Evolutionary conservation across 2,888 invertebrate species (phyloP), one percentile per base, ranked within the genome.

Genomic region (Azorinus chamasolen): DNA sequence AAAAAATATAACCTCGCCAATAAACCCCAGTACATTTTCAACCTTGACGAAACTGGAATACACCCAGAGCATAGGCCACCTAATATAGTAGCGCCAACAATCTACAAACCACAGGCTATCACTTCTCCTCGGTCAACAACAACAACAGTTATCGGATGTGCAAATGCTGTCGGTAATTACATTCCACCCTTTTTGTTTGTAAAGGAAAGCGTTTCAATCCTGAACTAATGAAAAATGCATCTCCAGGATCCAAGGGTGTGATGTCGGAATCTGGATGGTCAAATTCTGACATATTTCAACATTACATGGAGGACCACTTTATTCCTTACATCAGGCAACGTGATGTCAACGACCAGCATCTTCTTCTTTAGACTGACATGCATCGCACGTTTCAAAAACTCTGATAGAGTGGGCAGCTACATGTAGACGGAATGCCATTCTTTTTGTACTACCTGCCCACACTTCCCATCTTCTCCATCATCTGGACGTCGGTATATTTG

Each of bases 251-350:
- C 14, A 48, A 27, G n/a, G 39, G 24, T 20, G 51, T 24, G 6
- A 61, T 73, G 61, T 68, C 62, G 0, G 73, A 73, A 5, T 48
- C 54, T 0, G 62, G 66, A 0, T 66, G 66, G 66, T 66, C 62
- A 0, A 73, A 65, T 54, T 12, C 10, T 5, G 45, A 46, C 6
- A 51, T 68, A 12, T 66, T 68, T 18, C n/a, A 55, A 27, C 18
- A 48, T 8, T 61, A 66, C 41, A 39, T 73, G 2, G n/a, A 55
- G n/a, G 53, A 61, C 2, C 73, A 73, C 41, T 73, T 73, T 10
- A 18, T 62, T 1, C 50, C 22, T 8, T n/a, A 39, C 39, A 51
- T 62, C 1, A 2, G 41, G 39, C 6, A n/a, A n/a, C n/a, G n/a
- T n/a, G n/a, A n/a, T n/a, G n/a, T n/a, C n/a, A n/a, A n/a, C n/a